Base-by-base conservation (phyloP, 2,797 vertebrate genomes). In the Florisuga fusca region DNA sequence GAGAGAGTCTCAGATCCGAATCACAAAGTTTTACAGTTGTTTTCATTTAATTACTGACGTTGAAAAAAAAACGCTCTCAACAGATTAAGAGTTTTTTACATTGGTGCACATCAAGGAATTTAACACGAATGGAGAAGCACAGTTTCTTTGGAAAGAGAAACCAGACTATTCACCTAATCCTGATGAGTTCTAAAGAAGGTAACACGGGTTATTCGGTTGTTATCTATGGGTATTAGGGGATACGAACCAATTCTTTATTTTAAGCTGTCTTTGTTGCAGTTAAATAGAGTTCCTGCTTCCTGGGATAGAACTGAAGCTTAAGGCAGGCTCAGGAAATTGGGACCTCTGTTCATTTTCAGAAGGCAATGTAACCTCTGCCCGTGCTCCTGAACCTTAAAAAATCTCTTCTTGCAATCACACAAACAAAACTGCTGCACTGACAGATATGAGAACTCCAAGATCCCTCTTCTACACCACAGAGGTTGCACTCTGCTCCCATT, bases 391-490 rank as follows among this genome's bases (percentile, higher is more conserved):
- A 58, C 19, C n/a, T 55, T 7, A 4, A 4, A n/a, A 50, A 26
- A 15, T 27, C 36, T 36, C 58, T 38, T 55, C 34, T 50, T 41
- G 33, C n/a, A 21, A 5, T 7, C 34, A 25, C 25, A n/a, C 31
- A 26, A 46, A 36, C 38, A 54, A 31, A 58, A 31, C 10, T 0
- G 0, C n/a, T 21, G 17, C 2, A 17, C 9, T 10, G 34, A 20
- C 2, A 45, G 41, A 31, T 1, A 1, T 6, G 25, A 43, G 41
- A 48, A 26, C 51, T 17, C 46, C 53, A 45, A 26, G 21, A 29
- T 3, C 17, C 19, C n/a, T 53, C 61, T 50, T 48, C 7, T 16
- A 6, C n/a, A 33, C 9, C 1, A 8, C 15, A 59, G 20, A 25
- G 29, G n/a, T 7, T 14, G 51, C 31, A 21, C 17, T 0, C 1